Evolutionary conservation across 2,888 invertebrate genomes (phyloP), one percentile per base, ranked within the genome.

Genomic region (Polydesmus complanatus): DNA sequence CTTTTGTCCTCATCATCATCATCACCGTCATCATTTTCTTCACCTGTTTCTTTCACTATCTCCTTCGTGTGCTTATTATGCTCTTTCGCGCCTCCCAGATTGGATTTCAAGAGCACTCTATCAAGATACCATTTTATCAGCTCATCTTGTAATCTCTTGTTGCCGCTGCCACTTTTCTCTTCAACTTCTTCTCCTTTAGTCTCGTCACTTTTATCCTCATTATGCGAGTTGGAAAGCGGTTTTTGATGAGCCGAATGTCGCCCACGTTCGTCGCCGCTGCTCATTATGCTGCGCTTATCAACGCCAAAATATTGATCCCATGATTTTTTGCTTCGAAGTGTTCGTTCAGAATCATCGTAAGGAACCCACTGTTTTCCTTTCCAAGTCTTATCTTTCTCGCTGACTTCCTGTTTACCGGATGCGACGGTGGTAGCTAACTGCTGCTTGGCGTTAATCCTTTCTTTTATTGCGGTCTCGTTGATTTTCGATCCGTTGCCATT

Each of bases 251-350:
- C 5, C 5, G 5, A 8, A 51, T 11, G 8, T 8, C 52, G 5
- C n/a, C n/a, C 8, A n/a, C 22, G 22, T 51, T n/a, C 8, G n/a
- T 11, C 8, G 5, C 22, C 52, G 22, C 52, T 51, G 11, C 27
- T 47, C n/a, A n/a, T n/a, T n/a, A n/a, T n/a, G n/a, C 53, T 52
- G 21, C 61, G 56, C 27, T 61, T 61, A 37, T 61, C 61, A n/a
- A 61, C 27, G 11, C 61, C 61, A 27, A 61, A 48, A 27, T 61
- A 61, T 3, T 61, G 55, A 54, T 61, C 61, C 61, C 61, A 61
- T 1, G 61, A 61, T 23, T 61, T 61, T 51, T 61, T 61, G 50
- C 56, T 56, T 11, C 61, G 61, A 21, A 59, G 27, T n/a, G 59
- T 59, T 8, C 52, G 59, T 19, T 59, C 59, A 1, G 59, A 52